A percentile compares a stretch with the other conserved stretches of the same genome.
These are phyloP conservation scores for Mesodorylaimus sp. DNA, from an alignment of 2,888 invertebrate species.

Conservation along the genomic window DNA sequence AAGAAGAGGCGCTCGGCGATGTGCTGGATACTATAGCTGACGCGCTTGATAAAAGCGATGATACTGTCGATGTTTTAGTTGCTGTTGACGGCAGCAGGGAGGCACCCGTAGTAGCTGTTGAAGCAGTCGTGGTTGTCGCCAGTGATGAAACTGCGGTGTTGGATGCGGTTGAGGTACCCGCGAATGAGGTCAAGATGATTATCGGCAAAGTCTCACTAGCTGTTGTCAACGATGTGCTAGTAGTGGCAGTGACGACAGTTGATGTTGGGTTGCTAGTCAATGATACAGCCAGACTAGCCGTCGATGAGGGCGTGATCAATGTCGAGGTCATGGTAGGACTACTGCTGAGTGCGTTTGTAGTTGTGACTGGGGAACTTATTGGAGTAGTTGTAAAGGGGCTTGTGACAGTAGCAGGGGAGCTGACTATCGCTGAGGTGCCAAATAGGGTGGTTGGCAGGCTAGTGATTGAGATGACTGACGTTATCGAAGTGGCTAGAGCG, in stretches of 20 bases:
- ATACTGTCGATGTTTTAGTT: constrained; percentile 2
- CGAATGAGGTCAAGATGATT: background rate
- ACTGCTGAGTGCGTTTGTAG: background rate
- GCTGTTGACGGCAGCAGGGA: background rate
- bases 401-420: no score
- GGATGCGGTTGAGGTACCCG: background rate
- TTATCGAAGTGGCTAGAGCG: no score
- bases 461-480: no score
- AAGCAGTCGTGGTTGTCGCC: background rate
- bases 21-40: background rate
- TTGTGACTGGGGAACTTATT: background rate
- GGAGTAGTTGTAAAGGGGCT: background rate
- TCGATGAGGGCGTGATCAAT: no score
- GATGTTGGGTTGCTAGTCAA: no score
- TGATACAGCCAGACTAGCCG: no score
- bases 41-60: background rate
- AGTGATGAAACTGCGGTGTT: background rate
- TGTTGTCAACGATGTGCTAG: constrained; percentile 4
- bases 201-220: background rate
- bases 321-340: no score
- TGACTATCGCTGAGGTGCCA: no score
- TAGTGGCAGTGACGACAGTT: no score
- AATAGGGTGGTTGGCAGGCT: no score
- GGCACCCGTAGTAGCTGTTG: background rate
- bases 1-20: background rate